These are phyloP conservation scores for Watersipora subatra DNA, from an alignment of 1,140 invertebrate species.

Conservation along the genomic window DNA sequence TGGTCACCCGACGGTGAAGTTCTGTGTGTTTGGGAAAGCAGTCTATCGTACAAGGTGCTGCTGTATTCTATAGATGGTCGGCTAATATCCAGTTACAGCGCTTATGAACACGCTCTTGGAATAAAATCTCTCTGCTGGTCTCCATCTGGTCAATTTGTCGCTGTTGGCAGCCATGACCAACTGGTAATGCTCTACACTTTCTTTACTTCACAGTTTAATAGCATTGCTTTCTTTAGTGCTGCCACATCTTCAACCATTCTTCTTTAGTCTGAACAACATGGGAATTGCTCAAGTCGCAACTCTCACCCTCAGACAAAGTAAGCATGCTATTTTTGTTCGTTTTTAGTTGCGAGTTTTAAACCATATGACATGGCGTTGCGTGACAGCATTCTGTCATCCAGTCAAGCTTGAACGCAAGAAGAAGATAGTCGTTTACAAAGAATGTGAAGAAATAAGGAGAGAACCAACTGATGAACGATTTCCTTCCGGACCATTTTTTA, in stretches of 20 bases:
- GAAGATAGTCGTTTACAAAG: neutral
- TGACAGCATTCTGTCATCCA: conserved; percentile 25
- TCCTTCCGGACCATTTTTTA: neutral
- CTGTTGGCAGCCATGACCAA: conserved; percentile 41
- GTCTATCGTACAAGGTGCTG: conserved; percentile 36
- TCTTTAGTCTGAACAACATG: neutral
- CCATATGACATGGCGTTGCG: conserved; percentile 39
- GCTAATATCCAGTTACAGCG: conserved; percentile 33
- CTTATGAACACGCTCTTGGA: conserved; percentile 40
- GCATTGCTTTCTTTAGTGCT: neutral
- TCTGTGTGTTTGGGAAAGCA: conserved; percentile 39
- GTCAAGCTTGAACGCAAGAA: conserved; percentile 7
- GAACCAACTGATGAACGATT: neutral
- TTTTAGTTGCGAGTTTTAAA: conserved; percentile 35
- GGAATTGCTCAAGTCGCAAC: no score
- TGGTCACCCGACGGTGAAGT: conserved; percentile 39
- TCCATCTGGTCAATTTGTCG: conserved; percentile 41
- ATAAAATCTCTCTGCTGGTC: conserved; percentile 40
- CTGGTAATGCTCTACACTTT: conserved; percentile 24
- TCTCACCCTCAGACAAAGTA: no score
- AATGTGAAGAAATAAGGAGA: neutral
- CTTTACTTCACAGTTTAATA: neutral
- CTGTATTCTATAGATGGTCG: conserved; percentile 40
- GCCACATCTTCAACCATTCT: neutral
- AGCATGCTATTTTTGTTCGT: no score